phyloP scores from a whole-genome alignment of 2,113 vertebrate species.

The Furnarius figulus region DNA sequence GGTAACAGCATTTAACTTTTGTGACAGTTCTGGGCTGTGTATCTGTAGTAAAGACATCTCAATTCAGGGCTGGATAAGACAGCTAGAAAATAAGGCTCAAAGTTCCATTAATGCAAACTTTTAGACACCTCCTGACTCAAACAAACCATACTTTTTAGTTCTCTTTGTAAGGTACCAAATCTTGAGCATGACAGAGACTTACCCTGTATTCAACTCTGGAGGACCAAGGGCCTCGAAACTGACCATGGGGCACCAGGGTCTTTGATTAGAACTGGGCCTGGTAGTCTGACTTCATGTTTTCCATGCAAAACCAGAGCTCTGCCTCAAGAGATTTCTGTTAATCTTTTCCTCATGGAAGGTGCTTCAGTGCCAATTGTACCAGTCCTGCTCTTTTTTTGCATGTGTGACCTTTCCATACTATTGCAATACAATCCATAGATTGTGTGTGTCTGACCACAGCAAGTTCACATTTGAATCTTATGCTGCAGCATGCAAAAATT shows the following conservation, averaged over 20 bases:
- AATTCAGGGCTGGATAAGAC: not conserved
- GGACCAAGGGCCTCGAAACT: not conserved
- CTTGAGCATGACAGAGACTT: not conserved
- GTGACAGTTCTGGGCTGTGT: not conserved
- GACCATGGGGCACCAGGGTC: not conserved
- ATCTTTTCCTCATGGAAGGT: not conserved
- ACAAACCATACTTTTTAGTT: not conserved
- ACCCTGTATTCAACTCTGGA: not conserved
- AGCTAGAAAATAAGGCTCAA: not conserved
- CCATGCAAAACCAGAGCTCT: not conserved
- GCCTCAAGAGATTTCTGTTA: not conserved
- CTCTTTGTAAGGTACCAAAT: not conserved
- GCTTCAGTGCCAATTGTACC: not conserved
- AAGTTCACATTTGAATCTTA: not conserved
- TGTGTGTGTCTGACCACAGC: not conserved
- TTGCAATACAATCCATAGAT: not conserved
- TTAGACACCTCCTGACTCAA: not conserved
- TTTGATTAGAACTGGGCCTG: not conserved
- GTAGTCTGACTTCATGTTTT: not conserved
- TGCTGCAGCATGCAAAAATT: not conserved
- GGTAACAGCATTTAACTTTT: not conserved
- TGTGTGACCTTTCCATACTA: not conserved
- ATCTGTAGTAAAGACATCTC: not conserved
- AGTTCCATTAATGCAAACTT: not conserved
- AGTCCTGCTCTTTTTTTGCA: not conserved